phyloP scores from a whole-genome alignment of 1,140 invertebrate species.

The Antheraea pernyi region DNA sequence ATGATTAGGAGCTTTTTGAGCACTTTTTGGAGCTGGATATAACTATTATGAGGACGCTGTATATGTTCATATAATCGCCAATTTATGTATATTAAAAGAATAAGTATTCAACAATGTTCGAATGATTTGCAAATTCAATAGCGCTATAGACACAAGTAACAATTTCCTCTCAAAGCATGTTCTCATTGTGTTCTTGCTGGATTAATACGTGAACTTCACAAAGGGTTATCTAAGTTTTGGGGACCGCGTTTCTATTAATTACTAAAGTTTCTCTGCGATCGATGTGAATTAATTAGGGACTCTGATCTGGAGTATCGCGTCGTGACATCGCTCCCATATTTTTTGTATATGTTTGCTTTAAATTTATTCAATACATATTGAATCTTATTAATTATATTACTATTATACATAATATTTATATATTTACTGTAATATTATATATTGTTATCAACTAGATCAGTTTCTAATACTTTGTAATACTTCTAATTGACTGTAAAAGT shows the following conservation, averaged over 20 bases:
- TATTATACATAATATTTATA: too few species aligned
- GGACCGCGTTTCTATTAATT: constrained; percentile 66
- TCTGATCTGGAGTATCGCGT: constrained; percentile 31
- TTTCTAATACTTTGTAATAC: too few species aligned
- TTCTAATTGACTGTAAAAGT: too few species aligned
- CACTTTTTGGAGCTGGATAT: too few species aligned
- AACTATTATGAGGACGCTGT: too few species aligned
- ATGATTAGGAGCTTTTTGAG: too few species aligned
- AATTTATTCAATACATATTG: too few species aligned
- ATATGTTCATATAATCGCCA: too few species aligned
- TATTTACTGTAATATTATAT: too few species aligned
- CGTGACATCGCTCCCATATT: background rate
- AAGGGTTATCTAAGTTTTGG: constrained; percentile 66
- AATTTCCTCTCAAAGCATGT: constrained; percentile 49
- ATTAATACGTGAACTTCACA: constrained; percentile 65
- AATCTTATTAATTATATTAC: too few species aligned
- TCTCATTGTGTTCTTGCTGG: constrained; percentile 59
- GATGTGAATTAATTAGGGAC: constrained; percentile 69
- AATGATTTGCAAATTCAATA: background rate
- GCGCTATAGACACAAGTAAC: constrained; percentile 26
- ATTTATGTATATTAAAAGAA: background rate
- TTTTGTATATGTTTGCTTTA: background rate
- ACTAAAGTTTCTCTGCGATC: constrained; percentile 49
- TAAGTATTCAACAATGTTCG: background rate
- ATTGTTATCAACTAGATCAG: too few species aligned